Evolutionary conservation across 2,888 invertebrate genomes (phyloP), one percentile per base, ranked within the genome.

Genomic region (Pseudanteris insignis): DNA sequence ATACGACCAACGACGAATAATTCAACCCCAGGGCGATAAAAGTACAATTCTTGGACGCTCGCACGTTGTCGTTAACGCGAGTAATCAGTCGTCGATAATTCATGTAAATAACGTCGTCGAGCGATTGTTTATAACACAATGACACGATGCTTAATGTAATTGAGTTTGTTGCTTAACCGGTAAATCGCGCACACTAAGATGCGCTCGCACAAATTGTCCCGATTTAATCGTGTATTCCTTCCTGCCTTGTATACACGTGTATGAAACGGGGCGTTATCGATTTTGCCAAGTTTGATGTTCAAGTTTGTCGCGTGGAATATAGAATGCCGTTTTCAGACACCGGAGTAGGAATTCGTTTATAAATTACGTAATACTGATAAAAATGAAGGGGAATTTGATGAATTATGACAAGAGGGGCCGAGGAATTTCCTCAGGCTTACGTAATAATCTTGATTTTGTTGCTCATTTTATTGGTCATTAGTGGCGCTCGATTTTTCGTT

Each of bases 291-390:
- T 62, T 62, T 55, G 55, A 51, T 55, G 55, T 37, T 41, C 34
- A 62, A 62, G 55, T 62, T 62, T 62, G 61, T 55, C 61, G 50
- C 55, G 50, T 46, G 61, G 61, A 61, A 61, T 61, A 61, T 34
- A 30, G 61, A 61, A 61, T 61, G 30, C 36, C 37, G 61, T 33
- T 61, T 53, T 61, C 44, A 44, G 54, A 54, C 50, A 36, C 33
- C 25, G 53, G 43, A 18, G 40, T 13, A 24, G 51, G 51, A 53
- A 33, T 38, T 41, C 61, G 54, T 48, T 54, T 61, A 61, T 61
- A 54, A 61, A 61, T 61, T 61, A 61, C 61, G 54, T 50, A 61
- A 61, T 44, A 30, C 61, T 61, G 50, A 61, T 61, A 61, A 61
- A 60, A 61, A 41, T 61, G 61, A 55, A 55, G 61, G 55, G 61